Evolutionary conservation across 2,888 invertebrate species (phyloP), one percentile per base, ranked within the genome.

Genomic region (Aphidoletes aphidimyza): DNA sequence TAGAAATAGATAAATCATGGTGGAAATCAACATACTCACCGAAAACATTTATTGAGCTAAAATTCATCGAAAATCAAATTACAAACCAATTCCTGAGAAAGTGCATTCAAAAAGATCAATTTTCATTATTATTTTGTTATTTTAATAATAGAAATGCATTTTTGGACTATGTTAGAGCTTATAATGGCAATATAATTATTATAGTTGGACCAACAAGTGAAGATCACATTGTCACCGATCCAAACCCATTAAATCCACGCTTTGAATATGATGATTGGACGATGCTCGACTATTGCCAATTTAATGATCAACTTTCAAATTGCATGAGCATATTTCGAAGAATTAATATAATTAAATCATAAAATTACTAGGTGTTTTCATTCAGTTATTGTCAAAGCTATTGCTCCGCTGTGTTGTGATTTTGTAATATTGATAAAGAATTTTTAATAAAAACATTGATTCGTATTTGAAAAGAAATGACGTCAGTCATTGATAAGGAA

Each of bases 1-100:
- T 95, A 54, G 96, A 96, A 91, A 91, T 95, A n/a, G 95, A 96
- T 89, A 91, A 92, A 83, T 92, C 92, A 0, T 96, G 96, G 96
- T 96, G 96, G 96, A 91, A 90, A 81, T 94, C 94, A 88, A 93
- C 91, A 89, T 95, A 96, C 89, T 93, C 95, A 1, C 93, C 94
- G 30, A 93, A 93, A 0, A 91, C 92, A 85, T 96, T 96, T 88
- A 93, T 95, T 85, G 91, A 93, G 2, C 90, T 94, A 42, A 91
- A 92, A 85, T 92, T 93, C 87, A 91, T 92, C 0, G 88, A 91
- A 1, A 88, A 89, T 8, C 87, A 87, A 84, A 85, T 87, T 0
- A 89, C 89, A 83, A 87, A 88, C 6, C 86, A 87, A 47, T 88
- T 92, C 84, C 89, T 93, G 1, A 88, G 90, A 42, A 86, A 89